A percentile compares a stretch with the other conserved stretches of the same genome.
These are phyloP conservation scores for Podarcis raffonei DNA, from an alignment of 2,113 vertebrate species.

Conservation along the genomic window DNA sequence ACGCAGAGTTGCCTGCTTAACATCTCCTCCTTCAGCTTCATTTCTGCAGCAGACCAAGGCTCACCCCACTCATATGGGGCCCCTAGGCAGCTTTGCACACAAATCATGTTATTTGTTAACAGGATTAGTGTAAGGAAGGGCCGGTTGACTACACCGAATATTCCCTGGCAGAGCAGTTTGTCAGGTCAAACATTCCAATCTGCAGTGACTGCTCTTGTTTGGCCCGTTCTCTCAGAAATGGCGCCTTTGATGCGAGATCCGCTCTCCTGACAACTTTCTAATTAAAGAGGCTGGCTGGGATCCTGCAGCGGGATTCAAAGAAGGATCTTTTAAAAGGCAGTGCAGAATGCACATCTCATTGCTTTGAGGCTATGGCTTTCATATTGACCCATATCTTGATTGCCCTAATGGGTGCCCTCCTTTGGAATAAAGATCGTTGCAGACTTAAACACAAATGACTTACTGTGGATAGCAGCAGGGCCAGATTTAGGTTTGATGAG, in stretches of 20 bases:
- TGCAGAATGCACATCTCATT: not conserved
- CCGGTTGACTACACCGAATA: not conserved
- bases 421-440: too few relatives aligned
- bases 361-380: conserved; percentile 10
- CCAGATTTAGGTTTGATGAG: too few relatives aligned
- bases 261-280: not conserved
- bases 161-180: not conserved
- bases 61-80: not conserved
- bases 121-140: not conserved
- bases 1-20: not conserved
- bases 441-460: too few relatives aligned
- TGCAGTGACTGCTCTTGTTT: not conserved
- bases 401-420: not conserved
- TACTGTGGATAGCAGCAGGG: too few relatives aligned
- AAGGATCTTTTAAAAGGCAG: not conserved
- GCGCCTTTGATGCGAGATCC: not conserved
- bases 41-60: not conserved
- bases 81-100: not conserved
- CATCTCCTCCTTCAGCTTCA: conserved; percentile 5
- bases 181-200: not conserved
- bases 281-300: too few relatives aligned
- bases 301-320: too few relatives aligned
- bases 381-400: not conserved
- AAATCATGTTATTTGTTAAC: conserved; percentile 7
- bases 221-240: not conserved